Percentiles rank a stretch among this genome's conserved stretches.
phyloP scores from a whole-genome alignment of 2,797 vertebrate genomes.

The Telmatherina bonti region DNA sequence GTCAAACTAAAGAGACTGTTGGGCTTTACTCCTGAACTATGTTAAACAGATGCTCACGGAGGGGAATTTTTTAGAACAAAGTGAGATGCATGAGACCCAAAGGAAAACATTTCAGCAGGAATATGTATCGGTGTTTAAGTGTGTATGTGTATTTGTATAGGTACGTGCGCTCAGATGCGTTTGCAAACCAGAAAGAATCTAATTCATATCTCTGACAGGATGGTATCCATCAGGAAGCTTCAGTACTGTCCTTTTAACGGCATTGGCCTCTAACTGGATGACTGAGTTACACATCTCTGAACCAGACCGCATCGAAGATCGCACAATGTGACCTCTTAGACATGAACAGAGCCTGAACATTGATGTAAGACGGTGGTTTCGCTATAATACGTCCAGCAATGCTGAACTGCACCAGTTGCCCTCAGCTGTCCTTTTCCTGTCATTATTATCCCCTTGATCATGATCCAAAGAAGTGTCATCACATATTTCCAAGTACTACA shows the following conservation, averaged over 20 bases:
- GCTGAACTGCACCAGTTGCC: conserved; percentile 21
- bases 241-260: conserved; percentile 58
- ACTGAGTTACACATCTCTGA: conserved; percentile 54
- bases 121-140: conserved; percentile 31
- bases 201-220: conserved; percentile 58
- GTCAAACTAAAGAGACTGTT: conserved; percentile 53
- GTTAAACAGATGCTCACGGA: conserved; percentile 71
- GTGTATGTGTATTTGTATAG: conserved; percentile 6
- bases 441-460: conserved; percentile 47
- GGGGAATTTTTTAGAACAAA: conserved; percentile 76
- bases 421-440: conserved; percentile 40
- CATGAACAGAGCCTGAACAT: conserved; percentile 5
- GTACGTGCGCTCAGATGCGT: conserved; percentile 29
- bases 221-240: conserved; percentile 60
- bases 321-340: conserved; percentile 13
- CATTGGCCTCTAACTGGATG: conserved; percentile 56
- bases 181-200: conserved; percentile 63
- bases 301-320: conserved; percentile 21
- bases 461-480: conserved; percentile 57
- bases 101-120: conserved; percentile 66
- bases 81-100: conserved; percentile 78
- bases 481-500: conserved; percentile 57
- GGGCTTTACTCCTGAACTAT: conserved; percentile 39
- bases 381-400: background rate
- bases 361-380: background rate